Base-by-base conservation (phyloP, 2,797 vertebrate species). In the Darevskia nairensis region DNA sequence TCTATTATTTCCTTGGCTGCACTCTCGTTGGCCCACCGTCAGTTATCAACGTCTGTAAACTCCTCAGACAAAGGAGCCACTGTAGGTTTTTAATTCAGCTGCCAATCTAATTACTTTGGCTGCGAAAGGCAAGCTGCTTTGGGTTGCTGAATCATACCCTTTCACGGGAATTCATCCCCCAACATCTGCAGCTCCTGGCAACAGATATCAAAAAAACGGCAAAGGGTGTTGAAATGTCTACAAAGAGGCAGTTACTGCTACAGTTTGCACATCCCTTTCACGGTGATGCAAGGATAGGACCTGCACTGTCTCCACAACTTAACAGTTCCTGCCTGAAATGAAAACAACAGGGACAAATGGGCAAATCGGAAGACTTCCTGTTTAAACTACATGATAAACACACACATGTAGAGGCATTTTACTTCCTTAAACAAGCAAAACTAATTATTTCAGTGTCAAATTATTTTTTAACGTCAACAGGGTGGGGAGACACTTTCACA, bases 71-170 rank as follows among this genome's bases (percentile, higher is more conserved):
- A 97, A 97, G 95, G 93, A 82, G 81, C 93, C 92, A 96, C 93
- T 97, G 96, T 97, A 93, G 79, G 87, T 92, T 93, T 94, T 75
- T 90, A 94, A 95, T 95, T 95, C 94, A 95, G 95, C 93, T 94
- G 95, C 96, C 95, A 96, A 97, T 96, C 95, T 96, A 96, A 97
- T 97, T 97, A 97, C 96, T 96, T 96, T 97, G 96, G 96, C 96
- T 96, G 92, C 89, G 92, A 91, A 93, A 93, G 90, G 93, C 90
- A 90, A 90, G 84, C 94, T 94, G 92, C 93, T 95, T 55, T 89
- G 78, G 76, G 83, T 89, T 94, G 93, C 96, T 97, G 96, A 97
- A 97, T 97, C 95, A 93, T 92, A 82, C 92, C 92, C 96, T 97
- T 97, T 97, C 97, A 97, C 89, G 90, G 94, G 93, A 94, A 96